A percentile compares a stretch with the other conserved stretches of the same genome.
phyloP scores from a whole-genome alignment of 2,888 invertebrate species.

The Cyclophora punctaria region DNA sequence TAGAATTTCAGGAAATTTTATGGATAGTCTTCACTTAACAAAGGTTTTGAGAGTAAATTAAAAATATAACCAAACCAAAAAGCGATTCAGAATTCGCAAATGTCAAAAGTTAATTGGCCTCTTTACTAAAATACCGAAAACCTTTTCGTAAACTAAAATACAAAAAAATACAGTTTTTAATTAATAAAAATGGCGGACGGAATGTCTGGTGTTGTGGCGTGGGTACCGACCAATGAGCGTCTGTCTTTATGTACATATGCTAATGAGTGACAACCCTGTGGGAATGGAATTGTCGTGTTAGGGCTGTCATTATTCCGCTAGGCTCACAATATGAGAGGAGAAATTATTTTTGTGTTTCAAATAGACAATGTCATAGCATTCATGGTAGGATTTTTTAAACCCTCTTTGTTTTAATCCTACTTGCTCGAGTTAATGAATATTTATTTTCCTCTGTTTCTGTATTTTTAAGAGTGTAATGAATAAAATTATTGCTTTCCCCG shows the following conservation, averaged over 20 bases:
- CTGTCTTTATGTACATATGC: constrained; percentile 64
- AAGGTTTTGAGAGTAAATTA: too few relatives aligned
- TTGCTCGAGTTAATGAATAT: constrained; percentile 10
- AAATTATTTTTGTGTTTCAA: constrained; percentile 53
- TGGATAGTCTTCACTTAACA: too few relatives aligned
- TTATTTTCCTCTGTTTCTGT: constrained; percentile 6
- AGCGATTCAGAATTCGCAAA: too few relatives aligned
- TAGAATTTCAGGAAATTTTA: too few relatives aligned
- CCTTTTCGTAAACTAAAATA: too few relatives aligned
- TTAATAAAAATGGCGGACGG: constrained; percentile 63
- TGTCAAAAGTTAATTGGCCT: too few relatives aligned
- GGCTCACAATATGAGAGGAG: constrained; percentile 36
- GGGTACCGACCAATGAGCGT: constrained; percentile 47
- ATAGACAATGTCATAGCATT: constrained; percentile 6
- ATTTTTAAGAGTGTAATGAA: constrained; percentile 6
- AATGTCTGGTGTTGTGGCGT: constrained; percentile 51
- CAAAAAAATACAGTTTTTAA: constrained; percentile 44
- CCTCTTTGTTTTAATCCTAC: constrained; percentile 5
- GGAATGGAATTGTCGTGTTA: constrained; percentile 72
- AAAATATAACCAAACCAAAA: too few relatives aligned
- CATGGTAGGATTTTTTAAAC: background rate
- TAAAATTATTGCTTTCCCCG: constrained; percentile 5
- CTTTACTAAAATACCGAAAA: too few relatives aligned
- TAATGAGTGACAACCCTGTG: constrained; percentile 66
- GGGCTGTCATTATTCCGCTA: constrained; percentile 55